phyloP scores from a whole-genome alignment of 2,797 vertebrate species.

The Hephaestus fuliginosus region DNA sequence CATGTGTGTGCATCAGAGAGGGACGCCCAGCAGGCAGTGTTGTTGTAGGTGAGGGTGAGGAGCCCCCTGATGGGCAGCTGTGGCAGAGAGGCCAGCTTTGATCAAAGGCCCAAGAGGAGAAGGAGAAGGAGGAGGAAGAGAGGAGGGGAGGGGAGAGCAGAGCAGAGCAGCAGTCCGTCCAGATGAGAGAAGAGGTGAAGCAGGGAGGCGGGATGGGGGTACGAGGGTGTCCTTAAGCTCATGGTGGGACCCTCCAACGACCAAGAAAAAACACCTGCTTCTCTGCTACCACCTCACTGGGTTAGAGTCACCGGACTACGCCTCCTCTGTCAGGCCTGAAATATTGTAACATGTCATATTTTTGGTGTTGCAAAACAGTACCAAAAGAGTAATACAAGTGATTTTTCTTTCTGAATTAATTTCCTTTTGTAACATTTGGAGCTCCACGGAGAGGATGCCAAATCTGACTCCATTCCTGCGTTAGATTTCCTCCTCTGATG shows the following conservation, averaged over 20 bases:
- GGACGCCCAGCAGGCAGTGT: slow-evolving; percentile 81
- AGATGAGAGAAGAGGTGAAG: slow-evolving; percentile 61
- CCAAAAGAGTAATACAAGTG: slow-evolving; percentile 23
- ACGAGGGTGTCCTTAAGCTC: slow-evolving; percentile 61
- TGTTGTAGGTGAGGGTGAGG: slow-evolving; percentile 86
- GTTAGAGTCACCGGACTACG: slow-evolving; percentile 1
- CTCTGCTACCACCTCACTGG: slow-evolving; percentile 40
- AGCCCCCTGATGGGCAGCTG: slow-evolving; percentile 86
- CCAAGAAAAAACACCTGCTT: slow-evolving; percentile 80
- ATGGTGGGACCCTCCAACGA: slow-evolving; percentile 57
- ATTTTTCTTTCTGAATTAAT: slow-evolving; percentile 19
- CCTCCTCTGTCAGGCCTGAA: not conserved
- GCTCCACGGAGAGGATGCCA: slow-evolving; percentile 17
- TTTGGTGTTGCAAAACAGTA: slow-evolving; percentile 8
- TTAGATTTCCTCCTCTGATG: slow-evolving; percentile 55
- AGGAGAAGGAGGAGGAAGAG: not conserved
- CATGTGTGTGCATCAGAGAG: slow-evolving; percentile 75
- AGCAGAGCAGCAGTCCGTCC: slow-evolving; percentile 50
- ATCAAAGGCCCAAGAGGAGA: slow-evolving; percentile 78
- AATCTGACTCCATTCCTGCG: slow-evolving; percentile 37
- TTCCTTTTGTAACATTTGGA: slow-evolving; percentile 29
- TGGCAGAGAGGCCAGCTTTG: slow-evolving; percentile 85
- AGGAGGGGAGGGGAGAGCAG: slow-evolving; percentile 33
- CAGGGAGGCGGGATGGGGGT: slow-evolving; percentile 66
- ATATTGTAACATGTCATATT: slow-evolving; percentile 20